A percentile compares a stretch with the other conserved stretches of the same genome.
phyloP scores from a whole-genome alignment of 2,113 vertebrate species.

The Rhizomys pruinosus region DNA sequence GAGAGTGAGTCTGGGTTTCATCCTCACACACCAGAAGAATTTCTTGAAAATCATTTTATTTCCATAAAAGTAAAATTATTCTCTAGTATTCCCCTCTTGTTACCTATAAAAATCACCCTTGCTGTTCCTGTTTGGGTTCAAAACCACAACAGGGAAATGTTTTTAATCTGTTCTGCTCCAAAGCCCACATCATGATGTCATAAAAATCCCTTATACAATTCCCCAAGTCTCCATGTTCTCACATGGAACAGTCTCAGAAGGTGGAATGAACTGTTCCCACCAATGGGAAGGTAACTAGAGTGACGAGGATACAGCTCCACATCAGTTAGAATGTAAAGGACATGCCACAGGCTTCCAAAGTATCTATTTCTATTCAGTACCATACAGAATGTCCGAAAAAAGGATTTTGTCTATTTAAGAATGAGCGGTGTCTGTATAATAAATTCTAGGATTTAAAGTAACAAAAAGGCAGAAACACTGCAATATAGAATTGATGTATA shows the following conservation, averaged over 20 bases:
- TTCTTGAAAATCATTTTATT: constrained; percentile 71
- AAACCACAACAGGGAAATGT: constrained; percentile 45
- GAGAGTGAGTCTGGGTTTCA: not conserved
- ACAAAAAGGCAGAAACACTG: not conserved
- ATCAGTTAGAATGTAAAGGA: not conserved
- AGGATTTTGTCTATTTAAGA: constrained; percentile 4
- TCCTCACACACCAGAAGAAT: constrained; percentile 19
- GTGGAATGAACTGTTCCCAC: not conserved
- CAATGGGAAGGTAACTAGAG: not conserved
- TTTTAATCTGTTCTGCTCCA: constrained; percentile 33
- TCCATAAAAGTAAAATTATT: constrained; percentile 55
- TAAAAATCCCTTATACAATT: not conserved
- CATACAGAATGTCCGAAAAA: not conserved
- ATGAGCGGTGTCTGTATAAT: not conserved
- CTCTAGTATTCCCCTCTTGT: constrained; percentile 23
- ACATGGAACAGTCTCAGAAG: not conserved
- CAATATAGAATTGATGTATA: not conserved
- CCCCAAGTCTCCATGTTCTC: not conserved
- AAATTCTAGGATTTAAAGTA: constrained; percentile 40
- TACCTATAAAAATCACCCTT: constrained; percentile 58
- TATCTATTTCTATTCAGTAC: not conserved
- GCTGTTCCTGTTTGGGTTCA: constrained; percentile 47
- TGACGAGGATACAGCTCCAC: rapidly evolving
- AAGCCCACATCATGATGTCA: not conserved
- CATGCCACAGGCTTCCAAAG: not conserved